Evolutionary conservation across 2,888 invertebrate genomes (phyloP), one percentile per base, ranked within the genome.

Genomic region (Thera obeliscata): DNA sequence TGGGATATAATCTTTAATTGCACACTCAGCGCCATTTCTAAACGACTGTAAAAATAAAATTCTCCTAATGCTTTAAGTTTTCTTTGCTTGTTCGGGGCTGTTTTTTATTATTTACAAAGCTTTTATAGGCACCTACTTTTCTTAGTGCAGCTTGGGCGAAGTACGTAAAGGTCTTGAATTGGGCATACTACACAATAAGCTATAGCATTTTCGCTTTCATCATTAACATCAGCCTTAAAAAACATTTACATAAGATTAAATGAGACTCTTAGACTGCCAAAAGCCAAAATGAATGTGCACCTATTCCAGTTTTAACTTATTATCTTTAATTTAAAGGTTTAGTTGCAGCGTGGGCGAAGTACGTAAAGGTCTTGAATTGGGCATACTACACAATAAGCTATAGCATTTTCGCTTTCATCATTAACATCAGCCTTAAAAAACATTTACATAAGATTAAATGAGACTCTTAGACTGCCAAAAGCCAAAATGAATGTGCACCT

Each of bases 1-100:
- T 86, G 83, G 80, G 77, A 76, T 81, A 83, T 88, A 84, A 86
- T 82, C 81, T 87, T 87, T 86, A 87, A 88, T 87, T 87, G 85
- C 81, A 73, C 79, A 78, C 80, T 72, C 75, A 76, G 79, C 78
- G 75, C 79, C 73, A 74, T 74, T 68, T 71, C 74, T 75, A 77
- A 78, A 76, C 71, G 74, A 66, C 75, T 69, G 70, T 75, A 68
- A 76, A 79, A 82, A 85, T 82, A 79, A 80, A 84, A 81, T 79
- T 80, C 74, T 74, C 75, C 65, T 76, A 78, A 80, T 77, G 78
- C 75, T 78, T 76, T 79, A 81, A 83, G 73, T 81, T 83, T 80
- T 67, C 70, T 75, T 76, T 66, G 66, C 74, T 78, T 76, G 72
- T 74, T 70, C 64, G 46, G 59, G 58, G 22, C 22, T 72, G 68